Evolutionary conservation across 2,113 vertebrate species (phyloP).

Genomic region (Sinocyclocheilus anophthalmus): DNA sequence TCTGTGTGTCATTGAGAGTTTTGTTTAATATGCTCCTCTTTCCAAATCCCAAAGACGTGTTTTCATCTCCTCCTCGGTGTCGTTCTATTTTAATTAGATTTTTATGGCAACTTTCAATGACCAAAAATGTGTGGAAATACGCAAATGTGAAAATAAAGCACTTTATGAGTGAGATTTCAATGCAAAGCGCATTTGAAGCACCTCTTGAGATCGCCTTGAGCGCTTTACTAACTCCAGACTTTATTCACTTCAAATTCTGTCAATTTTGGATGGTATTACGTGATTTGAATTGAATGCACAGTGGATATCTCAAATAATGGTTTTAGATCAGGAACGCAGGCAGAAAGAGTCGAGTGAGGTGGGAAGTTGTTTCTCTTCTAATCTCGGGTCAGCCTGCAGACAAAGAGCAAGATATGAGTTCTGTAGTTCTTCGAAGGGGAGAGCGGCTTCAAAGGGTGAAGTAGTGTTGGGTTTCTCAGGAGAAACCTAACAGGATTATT

Average conservation of each 20-base stretch:
- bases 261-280: not conserved
- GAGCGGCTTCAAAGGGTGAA: not conserved
- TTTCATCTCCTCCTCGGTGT: not conserved
- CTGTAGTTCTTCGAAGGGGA: not conserved
- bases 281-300: not conserved
- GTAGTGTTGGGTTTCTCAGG: not conserved
- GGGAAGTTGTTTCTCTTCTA: slow-evolving; percentile 13
- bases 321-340: not conserved
- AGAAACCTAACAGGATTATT: slow-evolving; percentile 25
- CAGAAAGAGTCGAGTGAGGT: not conserved
- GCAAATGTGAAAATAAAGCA: not conserved
- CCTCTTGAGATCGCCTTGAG: not conserved
- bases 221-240: not conserved
- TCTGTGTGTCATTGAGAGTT: slow-evolving; percentile 4
- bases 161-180: not conserved
- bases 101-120: not conserved
- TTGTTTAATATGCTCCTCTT: slow-evolving; percentile 6
- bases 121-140: not conserved
- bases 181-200: not conserved
- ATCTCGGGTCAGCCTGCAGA: slow-evolving; percentile 34
- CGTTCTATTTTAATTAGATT: not conserved
- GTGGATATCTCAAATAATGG: not conserved
- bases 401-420: not conserved
- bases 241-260: not conserved
- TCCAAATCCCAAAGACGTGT: not conserved